These are phyloP conservation scores for Spondyliosoma cantharus DNA, from an alignment of 2,797 vertebrate species.

Conservation along the genomic window DNA sequence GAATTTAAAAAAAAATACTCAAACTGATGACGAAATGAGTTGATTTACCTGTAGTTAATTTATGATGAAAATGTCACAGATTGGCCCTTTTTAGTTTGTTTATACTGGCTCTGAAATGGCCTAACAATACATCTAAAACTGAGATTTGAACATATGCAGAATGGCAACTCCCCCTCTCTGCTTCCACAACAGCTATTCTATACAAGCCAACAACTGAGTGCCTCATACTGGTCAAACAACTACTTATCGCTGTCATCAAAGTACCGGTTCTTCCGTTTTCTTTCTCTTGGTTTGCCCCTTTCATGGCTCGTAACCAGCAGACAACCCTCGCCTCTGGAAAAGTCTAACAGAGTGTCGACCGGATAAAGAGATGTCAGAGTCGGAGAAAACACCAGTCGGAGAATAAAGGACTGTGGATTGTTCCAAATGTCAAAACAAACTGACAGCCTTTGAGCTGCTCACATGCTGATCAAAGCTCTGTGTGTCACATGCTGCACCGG, in stretches of 20 bases:
- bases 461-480: constrained; percentile 34
- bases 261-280: neutral
- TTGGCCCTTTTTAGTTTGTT: neutral
- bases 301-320: constrained; percentile 23
- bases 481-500: constrained; percentile 16
- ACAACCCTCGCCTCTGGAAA: constrained; percentile 8
- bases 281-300: constrained; percentile 1
- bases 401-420: constrained; percentile 29
- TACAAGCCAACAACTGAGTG: neutral
- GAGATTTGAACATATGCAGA: neutral
- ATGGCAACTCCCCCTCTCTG: neutral
- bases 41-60: neutral
- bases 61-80: neutral
- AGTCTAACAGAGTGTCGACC: neutral
- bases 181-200: neutral
- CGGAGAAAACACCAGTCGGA: constrained; percentile 21
- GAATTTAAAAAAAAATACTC: too few species aligned
- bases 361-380: constrained; percentile 21
- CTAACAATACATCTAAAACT: too few species aligned
- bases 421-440: constrained; percentile 44
- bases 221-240: constrained; percentile 19
- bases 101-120: neutral
- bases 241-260: constrained; percentile 22
- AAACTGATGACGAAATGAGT: too few species aligned
- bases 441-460: constrained; percentile 3